Evolutionary conservation across 2,797 vertebrate genomes (phyloP), one percentile per base, ranked within the genome.

Genomic region (Gallinago nigripennis): DNA sequence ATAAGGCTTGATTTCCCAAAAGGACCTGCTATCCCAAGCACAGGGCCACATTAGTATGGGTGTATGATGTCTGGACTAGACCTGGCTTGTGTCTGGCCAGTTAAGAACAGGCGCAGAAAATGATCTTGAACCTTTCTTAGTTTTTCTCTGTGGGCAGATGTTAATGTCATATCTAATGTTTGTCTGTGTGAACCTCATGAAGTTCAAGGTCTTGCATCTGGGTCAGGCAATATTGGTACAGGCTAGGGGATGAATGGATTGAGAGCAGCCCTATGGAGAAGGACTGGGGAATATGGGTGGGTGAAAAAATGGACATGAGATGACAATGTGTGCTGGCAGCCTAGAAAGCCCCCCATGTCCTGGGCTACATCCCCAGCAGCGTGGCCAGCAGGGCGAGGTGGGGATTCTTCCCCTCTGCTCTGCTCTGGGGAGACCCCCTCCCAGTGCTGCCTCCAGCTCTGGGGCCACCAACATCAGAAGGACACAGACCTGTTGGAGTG

Each of bases 1-100:
- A 31, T 37, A 41, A n/a, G 30, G 30, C 60, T 60, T 66, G 30
- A 28, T 72, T 84, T 79, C 54, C 39, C 27, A 20, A 15, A 27
- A 57, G 17, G 9, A 45, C 18, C n/a, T 14, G 43, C 10, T 39
- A 23, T 9, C 70, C 35, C 0, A 1, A 17, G 18, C 27, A 27
- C 39, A n/a, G 64, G 30, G 12, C 39, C 6, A 2, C 0, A 1
- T 37, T 25, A 27, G 8, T 37, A 4, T 30, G 20, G 14, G 8
- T 27, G 17, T 48, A 4, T 24, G 27, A 27, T 35, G 25, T 31
- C 28, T 57, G 57, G 21, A 16, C n/a, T 19, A 51, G 24, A 33
- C 7, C 21, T 53, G 57, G 16, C 33, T 60, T 41, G 60, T 53
- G 43, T 28, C 43, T 53, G 43, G 28, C 28, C 12, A 12, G 57